Conservation (phyloP, 1,140 invertebrate genomes). For the Caerostris darwini region DNA sequence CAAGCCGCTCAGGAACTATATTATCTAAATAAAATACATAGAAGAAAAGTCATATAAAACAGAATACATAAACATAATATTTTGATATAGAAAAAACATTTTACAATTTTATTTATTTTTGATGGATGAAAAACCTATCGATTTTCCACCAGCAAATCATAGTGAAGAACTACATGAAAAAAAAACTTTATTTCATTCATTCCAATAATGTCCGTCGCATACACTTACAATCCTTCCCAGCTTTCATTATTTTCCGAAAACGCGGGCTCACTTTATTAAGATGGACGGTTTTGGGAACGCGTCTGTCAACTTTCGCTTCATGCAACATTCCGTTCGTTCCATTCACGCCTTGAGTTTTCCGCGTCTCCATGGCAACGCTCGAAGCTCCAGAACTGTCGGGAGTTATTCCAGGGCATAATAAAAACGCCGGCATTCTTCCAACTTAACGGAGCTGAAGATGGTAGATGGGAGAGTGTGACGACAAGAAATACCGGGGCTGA, state of each 20-base stretch:
- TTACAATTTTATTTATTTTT: too few relatives aligned
- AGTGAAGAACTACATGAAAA: too few relatives aligned
- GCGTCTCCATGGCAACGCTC: background rate
- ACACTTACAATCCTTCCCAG: background rate
- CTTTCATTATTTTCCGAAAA: constrained; percentile 15
- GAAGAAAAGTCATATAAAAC: too few relatives aligned
- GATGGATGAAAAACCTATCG: too few relatives aligned
- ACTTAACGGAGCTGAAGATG: constrained; percentile 17
- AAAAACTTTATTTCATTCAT: background rate
- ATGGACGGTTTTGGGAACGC: background rate
- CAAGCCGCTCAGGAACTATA: too few relatives aligned
- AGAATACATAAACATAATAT: too few relatives aligned
- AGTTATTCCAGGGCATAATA: constrained; percentile 20
- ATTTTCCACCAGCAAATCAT: too few relatives aligned
- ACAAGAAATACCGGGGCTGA: background rate
- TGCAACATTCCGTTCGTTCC: constrained; percentile 44
- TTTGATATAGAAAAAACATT: too few relatives aligned
- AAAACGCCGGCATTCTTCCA: constrained; percentile 44
- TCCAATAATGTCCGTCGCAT: background rate
- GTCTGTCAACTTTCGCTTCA: constrained; percentile 33
- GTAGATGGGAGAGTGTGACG: background rate
- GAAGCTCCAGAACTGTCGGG: background rate
- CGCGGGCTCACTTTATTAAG: constrained; percentile 34
- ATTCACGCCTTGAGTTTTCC: constrained; percentile 14
- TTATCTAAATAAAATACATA: too few relatives aligned